Percentiles rank a stretch among this genome's conserved stretches.
Evolutionary conservation across 2,888 invertebrate genomes (phyloP).

Genomic region (Mellilla xanthometata): DNA sequence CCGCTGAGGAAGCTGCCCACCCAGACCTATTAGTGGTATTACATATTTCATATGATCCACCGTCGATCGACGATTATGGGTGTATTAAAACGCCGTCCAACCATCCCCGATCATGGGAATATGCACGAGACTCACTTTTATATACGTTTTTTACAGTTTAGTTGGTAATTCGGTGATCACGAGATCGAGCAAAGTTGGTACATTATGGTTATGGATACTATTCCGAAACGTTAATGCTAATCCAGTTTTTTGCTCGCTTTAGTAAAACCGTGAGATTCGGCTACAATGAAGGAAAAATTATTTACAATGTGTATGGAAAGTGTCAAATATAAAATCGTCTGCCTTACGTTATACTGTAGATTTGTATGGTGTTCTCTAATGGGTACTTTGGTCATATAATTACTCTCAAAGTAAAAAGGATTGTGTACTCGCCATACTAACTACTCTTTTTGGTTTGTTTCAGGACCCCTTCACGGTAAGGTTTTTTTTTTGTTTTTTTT

Average conservation of each 20-base stretch:
- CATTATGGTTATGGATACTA: constrained; percentile 69
- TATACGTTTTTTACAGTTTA: constrained; percentile 77
- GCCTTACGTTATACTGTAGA: no score
- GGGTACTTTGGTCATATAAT: no score
- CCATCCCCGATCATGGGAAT: constrained; percentile 75
- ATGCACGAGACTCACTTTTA: constrained; percentile 61
- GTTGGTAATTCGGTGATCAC: constrained; percentile 73
- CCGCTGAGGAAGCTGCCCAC: constrained; percentile 81
- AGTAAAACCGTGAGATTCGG: constrained; percentile 48
- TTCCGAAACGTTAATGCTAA: constrained; percentile 56
- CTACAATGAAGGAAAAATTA: constrained; percentile 4
- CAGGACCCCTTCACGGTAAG: constrained; percentile 85
- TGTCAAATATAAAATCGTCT: no score
- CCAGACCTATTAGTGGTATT: constrained; percentile 77
- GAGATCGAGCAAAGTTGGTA: constrained; percentile 46
- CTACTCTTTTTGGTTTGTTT: constrained; percentile 73
- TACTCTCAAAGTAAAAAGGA: no score
- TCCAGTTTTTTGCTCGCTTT: constrained; percentile 46
- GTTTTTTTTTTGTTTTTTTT: no score
- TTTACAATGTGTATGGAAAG: no score
- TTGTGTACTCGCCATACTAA: no score
- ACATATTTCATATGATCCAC: constrained; percentile 77
- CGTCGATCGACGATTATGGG: constrained; percentile 74
- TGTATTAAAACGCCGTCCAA: constrained; percentile 73
- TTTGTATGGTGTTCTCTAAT: no score